Conservation (phyloP, 2,888 invertebrate species). For the Drosophila buzzatii region DNA sequence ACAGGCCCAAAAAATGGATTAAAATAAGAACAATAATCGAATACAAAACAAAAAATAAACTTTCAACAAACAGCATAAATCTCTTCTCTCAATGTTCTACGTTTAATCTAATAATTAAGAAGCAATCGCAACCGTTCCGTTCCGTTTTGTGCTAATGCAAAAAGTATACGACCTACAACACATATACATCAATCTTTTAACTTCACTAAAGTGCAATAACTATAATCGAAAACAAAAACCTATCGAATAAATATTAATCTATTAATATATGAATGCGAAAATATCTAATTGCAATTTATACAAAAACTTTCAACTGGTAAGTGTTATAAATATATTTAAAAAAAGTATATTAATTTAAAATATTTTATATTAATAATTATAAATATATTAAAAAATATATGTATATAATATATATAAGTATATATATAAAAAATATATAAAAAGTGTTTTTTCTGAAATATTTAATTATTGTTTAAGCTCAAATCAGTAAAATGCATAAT, state of each 20-base stretch:
- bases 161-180: conserved; percentile 69
- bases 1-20: conserved; percentile 47
- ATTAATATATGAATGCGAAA: background rate
- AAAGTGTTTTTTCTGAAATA: too few species aligned
- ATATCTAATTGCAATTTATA: background rate
- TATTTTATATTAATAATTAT: too few species aligned
- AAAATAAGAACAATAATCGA: background rate
- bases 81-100: conserved; percentile 17
- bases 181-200: conserved; percentile 42
- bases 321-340: background rate
- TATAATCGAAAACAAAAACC: conserved; percentile 5
- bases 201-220: conserved; percentile 55
- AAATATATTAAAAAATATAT: too few species aligned
- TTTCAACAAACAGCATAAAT: conserved; percentile 4
- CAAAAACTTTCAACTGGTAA: conserved; percentile 29
- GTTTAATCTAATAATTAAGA: conserved; percentile 25
- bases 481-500: too few species aligned
- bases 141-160: conserved; percentile 73
- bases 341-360: too few species aligned
- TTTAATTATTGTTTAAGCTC: too few species aligned
- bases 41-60: conserved; percentile 1
- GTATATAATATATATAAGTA: too few species aligned
- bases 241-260: conserved; percentile 2
- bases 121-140: conserved; percentile 70
- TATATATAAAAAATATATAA: too few species aligned